Evolutionary conservation across 35 echinoderm and acorn worm species (phyloP).

Genomic region (Acanthaster planci): DNA sequence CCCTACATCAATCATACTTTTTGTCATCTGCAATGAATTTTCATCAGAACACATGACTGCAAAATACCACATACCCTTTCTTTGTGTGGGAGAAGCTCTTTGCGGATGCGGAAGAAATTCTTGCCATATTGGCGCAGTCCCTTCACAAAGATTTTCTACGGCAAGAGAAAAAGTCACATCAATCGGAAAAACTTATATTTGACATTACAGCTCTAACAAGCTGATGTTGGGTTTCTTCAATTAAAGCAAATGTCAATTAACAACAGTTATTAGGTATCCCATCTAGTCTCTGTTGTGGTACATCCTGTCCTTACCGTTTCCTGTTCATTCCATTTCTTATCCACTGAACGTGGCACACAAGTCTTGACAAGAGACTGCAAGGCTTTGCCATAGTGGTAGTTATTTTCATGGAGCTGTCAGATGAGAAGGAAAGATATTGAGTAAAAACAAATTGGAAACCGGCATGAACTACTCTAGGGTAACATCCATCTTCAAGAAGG

Average conservation of each 20-base stretch:
- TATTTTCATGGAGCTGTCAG: constrained; percentile 84
- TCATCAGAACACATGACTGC: no score
- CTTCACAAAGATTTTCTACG: constrained; percentile 88
- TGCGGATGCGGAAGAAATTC: constrained; percentile 97
- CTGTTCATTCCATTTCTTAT: constrained; percentile 93
- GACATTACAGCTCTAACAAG: no score
- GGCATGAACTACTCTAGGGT: no score
- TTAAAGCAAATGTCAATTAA: no score
- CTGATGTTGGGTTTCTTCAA: no score
- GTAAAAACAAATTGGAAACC: background rate
- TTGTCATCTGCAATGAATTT: no score
- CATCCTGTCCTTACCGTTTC: constrained; percentile 60
- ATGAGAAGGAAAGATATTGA: background rate
- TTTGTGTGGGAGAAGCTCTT: constrained; percentile 86
- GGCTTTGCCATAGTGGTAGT: constrained; percentile 80
- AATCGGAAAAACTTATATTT: no score
- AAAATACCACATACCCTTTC: constrained; percentile 95
- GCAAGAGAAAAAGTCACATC: background rate
- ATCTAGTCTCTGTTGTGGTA: background rate
- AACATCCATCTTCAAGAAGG: no score
- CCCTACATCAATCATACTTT: no score
- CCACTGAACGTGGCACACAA: constrained; percentile 81
- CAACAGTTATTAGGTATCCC: no score
- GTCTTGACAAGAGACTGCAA: constrained; percentile 88
- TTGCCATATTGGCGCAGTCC: constrained; percentile 89